Percentiles rank a stretch among this genome's conserved stretches.
phyloP scores from a whole-genome alignment of 2,888 invertebrate species.

The Zonitis immaculata region DNA sequence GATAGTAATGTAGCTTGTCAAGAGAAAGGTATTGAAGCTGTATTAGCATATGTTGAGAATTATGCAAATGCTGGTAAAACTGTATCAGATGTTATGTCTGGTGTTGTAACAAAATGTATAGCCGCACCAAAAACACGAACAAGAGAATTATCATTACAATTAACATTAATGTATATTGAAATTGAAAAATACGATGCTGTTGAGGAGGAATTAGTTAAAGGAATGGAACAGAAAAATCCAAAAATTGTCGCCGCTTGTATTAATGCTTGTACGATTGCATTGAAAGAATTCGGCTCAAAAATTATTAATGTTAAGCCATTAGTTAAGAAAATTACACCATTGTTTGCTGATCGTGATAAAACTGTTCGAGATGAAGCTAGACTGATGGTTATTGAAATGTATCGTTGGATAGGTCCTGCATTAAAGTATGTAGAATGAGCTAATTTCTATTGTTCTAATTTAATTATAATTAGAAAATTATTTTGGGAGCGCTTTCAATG shows the following conservation, averaged over 20 bases:
- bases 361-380: constrained; percentile 89
- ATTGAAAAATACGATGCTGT: constrained; percentile 91
- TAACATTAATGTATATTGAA: constrained; percentile 90
- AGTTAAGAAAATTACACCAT: constrained; percentile 77
- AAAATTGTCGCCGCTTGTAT: constrained; percentile 88
- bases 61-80: constrained; percentile 83
- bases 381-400: constrained; percentile 86
- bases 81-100: constrained; percentile 71
- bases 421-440: constrained; percentile 32
- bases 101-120: constrained; percentile 87
- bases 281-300: constrained; percentile 90
- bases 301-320: constrained; percentile 83
- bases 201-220: constrained; percentile 86
- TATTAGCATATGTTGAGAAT: constrained; percentile 86
- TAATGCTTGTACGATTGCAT: constrained; percentile 65
- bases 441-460: neutral
- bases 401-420: constrained; percentile 58
- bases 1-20: constrained; percentile 95
- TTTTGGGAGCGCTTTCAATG: too few species aligned
- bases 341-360: constrained; percentile 90
- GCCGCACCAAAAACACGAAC: constrained; percentile 89
- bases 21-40: constrained; percentile 92
- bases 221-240: constrained; percentile 93
- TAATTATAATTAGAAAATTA: neutral
- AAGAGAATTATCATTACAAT: constrained; percentile 83